Conservation (phyloP, 2,888 invertebrate species). For the Tinea semifulvella region DNA sequence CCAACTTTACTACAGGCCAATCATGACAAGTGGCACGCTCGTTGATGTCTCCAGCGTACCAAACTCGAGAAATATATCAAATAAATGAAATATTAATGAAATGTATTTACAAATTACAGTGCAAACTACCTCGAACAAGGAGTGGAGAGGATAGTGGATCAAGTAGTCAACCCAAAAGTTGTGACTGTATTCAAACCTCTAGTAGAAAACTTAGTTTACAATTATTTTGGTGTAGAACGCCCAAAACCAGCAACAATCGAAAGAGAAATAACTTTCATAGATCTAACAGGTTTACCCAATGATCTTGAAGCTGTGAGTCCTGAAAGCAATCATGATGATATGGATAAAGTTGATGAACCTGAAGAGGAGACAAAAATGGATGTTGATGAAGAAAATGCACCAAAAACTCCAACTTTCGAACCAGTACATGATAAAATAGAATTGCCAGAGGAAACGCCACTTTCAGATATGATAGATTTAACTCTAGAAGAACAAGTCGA, state of each 20-base stretch:
- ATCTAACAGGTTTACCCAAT: constrained; percentile 68
- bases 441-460: constrained; percentile 34
- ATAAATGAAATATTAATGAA: no score
- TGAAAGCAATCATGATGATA: constrained; percentile 63
- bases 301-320: constrained; percentile 86
- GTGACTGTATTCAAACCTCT: constrained; percentile 87
- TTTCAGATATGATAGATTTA: constrained; percentile 60
- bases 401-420: constrained; percentile 1
- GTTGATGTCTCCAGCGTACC: no score
- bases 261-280: constrained; percentile 35
- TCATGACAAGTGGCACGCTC: no score
- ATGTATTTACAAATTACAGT: no score
- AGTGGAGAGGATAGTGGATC: constrained; percentile 93
- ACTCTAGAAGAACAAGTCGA: constrained; percentile 34
- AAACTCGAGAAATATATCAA: no score
- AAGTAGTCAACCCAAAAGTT: constrained; percentile 94
- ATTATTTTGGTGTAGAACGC: constrained; percentile 82
- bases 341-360: constrained; percentile 22
- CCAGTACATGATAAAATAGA: constrained; percentile 17
- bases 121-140: constrained; percentile 90
- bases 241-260: constrained; percentile 60
- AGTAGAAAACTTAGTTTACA: constrained; percentile 90
- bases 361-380: constrained; percentile 21
- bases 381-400: constrained; percentile 30
- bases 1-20: no score